Conservation (phyloP, 1,140 invertebrate genomes). For the Hycleus cichorii region DNA sequence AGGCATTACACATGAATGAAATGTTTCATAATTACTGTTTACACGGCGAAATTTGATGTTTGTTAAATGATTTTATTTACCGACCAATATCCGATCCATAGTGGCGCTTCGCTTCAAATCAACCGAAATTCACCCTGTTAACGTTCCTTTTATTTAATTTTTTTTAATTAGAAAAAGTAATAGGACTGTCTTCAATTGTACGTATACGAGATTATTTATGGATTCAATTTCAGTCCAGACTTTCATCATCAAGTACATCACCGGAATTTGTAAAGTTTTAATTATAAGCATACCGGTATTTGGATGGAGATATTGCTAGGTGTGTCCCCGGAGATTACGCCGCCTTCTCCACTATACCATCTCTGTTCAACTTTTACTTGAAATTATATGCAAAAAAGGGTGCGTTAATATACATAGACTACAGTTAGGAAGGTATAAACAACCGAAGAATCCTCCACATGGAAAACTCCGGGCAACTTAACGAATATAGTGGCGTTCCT, state of each 20-base stretch:
- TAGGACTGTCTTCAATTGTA: not conserved
- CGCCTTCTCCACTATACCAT: no score
- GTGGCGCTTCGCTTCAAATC: not conserved
- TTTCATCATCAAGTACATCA: slow-evolving; percentile 23
- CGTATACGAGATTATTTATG: slow-evolving; percentile 19
- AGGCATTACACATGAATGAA: slow-evolving; percentile 17
- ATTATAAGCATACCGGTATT: slow-evolving; percentile 25
- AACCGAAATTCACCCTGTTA: not conserved
- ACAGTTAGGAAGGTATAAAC: no score
- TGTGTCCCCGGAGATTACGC: not conserved
- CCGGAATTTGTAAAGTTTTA: slow-evolving; percentile 28
- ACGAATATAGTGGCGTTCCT: no score
- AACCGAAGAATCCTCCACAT: no score
- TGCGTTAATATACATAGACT: no score
- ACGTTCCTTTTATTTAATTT: not conserved
- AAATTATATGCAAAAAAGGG: no score
- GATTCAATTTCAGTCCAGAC: slow-evolving; percentile 22
- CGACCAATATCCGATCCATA: slow-evolving; percentile 13
- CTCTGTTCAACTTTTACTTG: no score
- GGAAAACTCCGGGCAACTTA: no score
- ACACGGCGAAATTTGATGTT: slow-evolving; percentile 18
- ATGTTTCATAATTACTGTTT: slow-evolving; percentile 19
- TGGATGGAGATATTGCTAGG: slow-evolving; percentile 17
- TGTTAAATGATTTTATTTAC: slow-evolving; percentile 20
- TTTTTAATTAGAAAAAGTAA: not conserved